Evolutionary conservation across 2,888 invertebrate species (phyloP).

Genomic region (Amphipoea oculea): DNA sequence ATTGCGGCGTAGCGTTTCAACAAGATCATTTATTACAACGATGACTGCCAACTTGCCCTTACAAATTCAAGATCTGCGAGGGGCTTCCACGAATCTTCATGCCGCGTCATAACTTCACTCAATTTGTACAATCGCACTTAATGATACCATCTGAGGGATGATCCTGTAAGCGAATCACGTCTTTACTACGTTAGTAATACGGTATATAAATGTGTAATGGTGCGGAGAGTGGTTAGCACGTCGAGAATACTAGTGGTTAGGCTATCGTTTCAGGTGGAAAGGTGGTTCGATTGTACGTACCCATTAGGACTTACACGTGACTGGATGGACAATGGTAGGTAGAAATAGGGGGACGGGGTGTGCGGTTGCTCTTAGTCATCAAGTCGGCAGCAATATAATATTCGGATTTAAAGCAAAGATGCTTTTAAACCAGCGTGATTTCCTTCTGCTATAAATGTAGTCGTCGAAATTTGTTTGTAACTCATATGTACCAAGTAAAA

Average conservation of each 20-base stretch:
- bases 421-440: background rate
- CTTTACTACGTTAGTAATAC: slow-evolving; percentile 65
- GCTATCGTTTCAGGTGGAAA: slow-evolving; percentile 60
- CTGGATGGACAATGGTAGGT: slow-evolving; percentile 53
- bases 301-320: slow-evolving; percentile 65
- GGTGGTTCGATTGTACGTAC: slow-evolving; percentile 62
- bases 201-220: slow-evolving; percentile 66
- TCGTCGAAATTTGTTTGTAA: background rate
- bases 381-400: slow-evolving; percentile 20
- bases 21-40: slow-evolving; percentile 69
- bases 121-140: slow-evolving; percentile 74
- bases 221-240: slow-evolving; percentile 51
- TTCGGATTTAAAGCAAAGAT: slow-evolving; percentile 17
- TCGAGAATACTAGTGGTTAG: slow-evolving; percentile 49
- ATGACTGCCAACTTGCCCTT: slow-evolving; percentile 67
- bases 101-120: slow-evolving; percentile 75
- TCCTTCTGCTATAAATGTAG: background rate
- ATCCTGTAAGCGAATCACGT: slow-evolving; percentile 64
- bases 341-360: slow-evolving; percentile 3
- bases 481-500: background rate
- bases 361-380: slow-evolving; percentile 27
- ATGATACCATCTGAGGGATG: slow-evolving; percentile 66
- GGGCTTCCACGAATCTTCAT: slow-evolving; percentile 65
- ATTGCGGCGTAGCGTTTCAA: slow-evolving; percentile 61
- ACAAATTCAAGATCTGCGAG: slow-evolving; percentile 66